Conservation (phyloP, 2,113 vertebrate species). For the Corythornis madagascariensis region DNA sequence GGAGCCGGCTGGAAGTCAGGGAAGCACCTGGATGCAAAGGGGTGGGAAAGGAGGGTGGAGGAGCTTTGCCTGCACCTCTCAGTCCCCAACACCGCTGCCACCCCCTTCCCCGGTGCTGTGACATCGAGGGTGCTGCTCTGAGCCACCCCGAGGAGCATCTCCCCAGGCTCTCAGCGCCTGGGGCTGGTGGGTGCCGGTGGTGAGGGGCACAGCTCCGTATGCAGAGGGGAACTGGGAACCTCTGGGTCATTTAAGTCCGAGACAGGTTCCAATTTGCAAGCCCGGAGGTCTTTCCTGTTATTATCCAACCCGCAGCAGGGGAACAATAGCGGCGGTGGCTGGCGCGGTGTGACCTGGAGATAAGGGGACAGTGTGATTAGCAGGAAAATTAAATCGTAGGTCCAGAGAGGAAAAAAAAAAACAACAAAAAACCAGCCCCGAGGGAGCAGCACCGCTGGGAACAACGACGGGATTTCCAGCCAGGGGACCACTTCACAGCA, state of each 20-base stretch:
- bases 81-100: fast-evolving
- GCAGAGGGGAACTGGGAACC: neutral
- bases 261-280: neutral
- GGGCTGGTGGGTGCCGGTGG: fast-evolving
- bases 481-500: neutral
- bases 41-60: too few relatives aligned
- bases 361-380: constrained; percentile 29
- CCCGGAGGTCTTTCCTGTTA: constrained; percentile 24
- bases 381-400: neutral
- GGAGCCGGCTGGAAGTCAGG: neutral
- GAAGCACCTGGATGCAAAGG: neutral
- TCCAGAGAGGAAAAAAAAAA: neutral
- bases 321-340: neutral
- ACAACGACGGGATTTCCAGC: fast-evolving
- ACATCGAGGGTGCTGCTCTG: fast-evolving
- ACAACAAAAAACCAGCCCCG: neutral
- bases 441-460: neutral
- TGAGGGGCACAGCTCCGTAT: fast-evolving
- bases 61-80: neutral
- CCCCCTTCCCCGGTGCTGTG: neutral
- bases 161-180: neutral
- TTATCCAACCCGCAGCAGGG: neutral
- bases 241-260: neutral
- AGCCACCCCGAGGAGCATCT: neutral
- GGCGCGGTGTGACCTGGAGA: neutral